These are phyloP conservation scores for Priapulus caudatus DNA, from an alignment of 2,888 invertebrate species.

Conservation along the genomic window DNA sequence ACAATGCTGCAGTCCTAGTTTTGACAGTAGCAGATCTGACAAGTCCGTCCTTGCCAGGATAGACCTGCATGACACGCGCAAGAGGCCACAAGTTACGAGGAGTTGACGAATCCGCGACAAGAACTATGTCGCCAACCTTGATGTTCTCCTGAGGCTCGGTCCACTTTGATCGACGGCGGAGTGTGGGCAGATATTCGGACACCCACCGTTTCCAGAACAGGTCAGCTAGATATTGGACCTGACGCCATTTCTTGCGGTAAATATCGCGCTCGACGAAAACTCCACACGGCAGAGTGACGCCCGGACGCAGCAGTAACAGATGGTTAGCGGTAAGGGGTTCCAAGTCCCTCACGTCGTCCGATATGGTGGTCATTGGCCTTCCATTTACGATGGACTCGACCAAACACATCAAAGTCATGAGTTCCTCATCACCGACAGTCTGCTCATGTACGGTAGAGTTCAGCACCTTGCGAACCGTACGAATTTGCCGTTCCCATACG, in stretches of 20 bases:
- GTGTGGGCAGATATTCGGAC: constrained; percentile 24
- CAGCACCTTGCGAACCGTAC: constrained; percentile 16
- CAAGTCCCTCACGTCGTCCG: constrained; percentile 10
- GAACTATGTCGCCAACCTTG: constrained; percentile 2
- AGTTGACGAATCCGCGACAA: neutral
- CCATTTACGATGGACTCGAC: constrained; percentile 15
- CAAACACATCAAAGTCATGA: constrained; percentile 17
- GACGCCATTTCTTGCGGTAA: constrained; percentile 24
- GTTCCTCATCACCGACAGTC: constrained; percentile 14
- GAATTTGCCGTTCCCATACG: constrained; percentile 20
- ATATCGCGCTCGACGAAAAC: constrained; percentile 6
- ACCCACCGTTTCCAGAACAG: constrained; percentile 24
- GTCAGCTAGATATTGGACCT: constrained; percentile 23
- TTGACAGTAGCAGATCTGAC: too few species aligned
- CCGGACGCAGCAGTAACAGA: constrained; percentile 26
- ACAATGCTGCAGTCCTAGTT: too few species aligned
- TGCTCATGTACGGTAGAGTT: constrained; percentile 9
- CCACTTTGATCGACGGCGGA: constrained; percentile 29
- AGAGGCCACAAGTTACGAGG: constrained; percentile 7
- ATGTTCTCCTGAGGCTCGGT: neutral
- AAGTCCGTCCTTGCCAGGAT: too few species aligned
- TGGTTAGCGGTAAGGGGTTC: constrained; percentile 26
- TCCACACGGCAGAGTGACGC: constrained; percentile 21
- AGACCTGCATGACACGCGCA: constrained; percentile 3
- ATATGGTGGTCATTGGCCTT: constrained; percentile 15